Conservation (phyloP, 2,113 vertebrate species). For the Brachirus orientalis region DNA sequence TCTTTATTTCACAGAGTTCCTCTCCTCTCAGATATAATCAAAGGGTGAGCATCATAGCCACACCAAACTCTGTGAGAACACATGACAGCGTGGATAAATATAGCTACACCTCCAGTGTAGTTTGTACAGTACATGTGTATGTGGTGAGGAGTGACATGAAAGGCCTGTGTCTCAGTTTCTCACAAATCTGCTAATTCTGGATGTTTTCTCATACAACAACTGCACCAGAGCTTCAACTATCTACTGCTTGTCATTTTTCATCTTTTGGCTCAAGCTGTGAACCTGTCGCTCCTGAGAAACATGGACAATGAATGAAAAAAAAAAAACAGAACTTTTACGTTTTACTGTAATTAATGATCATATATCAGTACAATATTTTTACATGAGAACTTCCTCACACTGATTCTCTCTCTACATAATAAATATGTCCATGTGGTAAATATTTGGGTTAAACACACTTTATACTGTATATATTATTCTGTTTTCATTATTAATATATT, state of each 20-base stretch:
- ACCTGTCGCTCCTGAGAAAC: no score
- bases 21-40: conserved; percentile 44
- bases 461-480: no score
- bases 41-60: conserved; percentile 18
- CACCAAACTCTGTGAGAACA: conserved; percentile 6
- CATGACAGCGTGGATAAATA: conserved; percentile 47
- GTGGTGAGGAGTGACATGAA: conserved; percentile 54
- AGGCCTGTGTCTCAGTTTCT: conserved; percentile 14
- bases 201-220: conserved; percentile 43
- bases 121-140: conserved; percentile 7
- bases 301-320: no score
- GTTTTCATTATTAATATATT: no score
- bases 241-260: conserved; percentile 7
- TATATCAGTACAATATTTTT: no score
- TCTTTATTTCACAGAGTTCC: conserved; percentile 65
- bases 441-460: no score
- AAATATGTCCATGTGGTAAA: no score
- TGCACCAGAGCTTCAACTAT: conserved; percentile 1
- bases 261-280: neutral
- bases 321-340: no score
- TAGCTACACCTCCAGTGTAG: conserved; percentile 46
- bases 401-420: no score
- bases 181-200: conserved; percentile 43
- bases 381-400: no score
- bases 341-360: no score